A percentile compares a stretch with the other conserved stretches of the same genome.
Conservation (phyloP, 1,140 invertebrate genomes). For the Plodia interpunctella region DNA sequence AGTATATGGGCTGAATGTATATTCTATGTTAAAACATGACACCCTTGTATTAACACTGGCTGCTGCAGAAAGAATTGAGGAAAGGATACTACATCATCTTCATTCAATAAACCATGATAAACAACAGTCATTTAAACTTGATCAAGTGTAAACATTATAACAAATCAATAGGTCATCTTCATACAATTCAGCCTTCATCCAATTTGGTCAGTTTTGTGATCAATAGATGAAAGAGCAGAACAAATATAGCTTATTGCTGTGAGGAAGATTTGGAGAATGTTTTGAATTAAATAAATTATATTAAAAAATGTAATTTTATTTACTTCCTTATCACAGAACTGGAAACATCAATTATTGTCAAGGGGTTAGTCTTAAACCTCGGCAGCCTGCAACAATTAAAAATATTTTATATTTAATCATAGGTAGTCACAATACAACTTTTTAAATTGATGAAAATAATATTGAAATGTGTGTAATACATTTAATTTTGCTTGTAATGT, state of each 20-base stretch:
- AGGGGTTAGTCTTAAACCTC: conserved; percentile 14
- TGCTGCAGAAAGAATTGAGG: conserved; percentile 91
- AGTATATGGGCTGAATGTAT: conserved; percentile 91
- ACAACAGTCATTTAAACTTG: conserved; percentile 74
- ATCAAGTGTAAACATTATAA: conserved; percentile 52
- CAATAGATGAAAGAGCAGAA: too few relatives aligned
- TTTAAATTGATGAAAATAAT: too few relatives aligned
- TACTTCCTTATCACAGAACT: conserved; percentile 14
- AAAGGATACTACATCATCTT: conserved; percentile 88
- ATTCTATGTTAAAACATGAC: conserved; percentile 97
- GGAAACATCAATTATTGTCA: conserved; percentile 14
- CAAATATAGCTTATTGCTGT: too few relatives aligned
- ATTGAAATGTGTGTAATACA: too few relatives aligned
- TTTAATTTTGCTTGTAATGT: too few relatives aligned
- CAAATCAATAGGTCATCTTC: too few relatives aligned
- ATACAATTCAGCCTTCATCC: too few relatives aligned
- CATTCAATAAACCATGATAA: conserved; percentile 79
- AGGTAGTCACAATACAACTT: too few relatives aligned
- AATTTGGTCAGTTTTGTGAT: too few relatives aligned
- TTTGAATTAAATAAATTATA: conserved; percentile 1
- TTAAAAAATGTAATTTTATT: conserved; percentile 15
- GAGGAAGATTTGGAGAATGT: background rate
- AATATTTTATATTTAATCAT: too few relatives aligned
- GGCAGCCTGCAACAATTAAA: too few relatives aligned
- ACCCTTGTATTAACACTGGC: conserved; percentile 93